A percentile compares a stretch with the other conserved stretches of the same genome.
phyloP scores from a whole-genome alignment of 2,888 invertebrate genomes.

The Hypena proboscidalis region DNA sequence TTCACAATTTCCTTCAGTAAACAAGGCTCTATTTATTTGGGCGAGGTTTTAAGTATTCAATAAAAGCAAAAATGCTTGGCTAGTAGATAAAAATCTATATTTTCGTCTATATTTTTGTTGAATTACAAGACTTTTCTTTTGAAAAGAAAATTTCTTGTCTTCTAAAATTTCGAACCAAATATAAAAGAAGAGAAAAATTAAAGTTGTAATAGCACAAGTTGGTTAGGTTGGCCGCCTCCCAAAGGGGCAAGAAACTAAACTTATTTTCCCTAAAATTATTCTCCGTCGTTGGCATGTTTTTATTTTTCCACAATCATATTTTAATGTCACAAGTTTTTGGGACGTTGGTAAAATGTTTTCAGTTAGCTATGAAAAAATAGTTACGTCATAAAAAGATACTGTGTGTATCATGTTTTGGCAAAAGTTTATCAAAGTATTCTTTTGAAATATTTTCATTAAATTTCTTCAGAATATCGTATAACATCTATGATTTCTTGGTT shows the following conservation, averaged over 20 bases:
- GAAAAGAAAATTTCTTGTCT: neutral
- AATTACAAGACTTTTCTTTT: neutral
- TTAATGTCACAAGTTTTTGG: neutral
- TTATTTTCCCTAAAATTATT: slow-evolving; percentile 20
- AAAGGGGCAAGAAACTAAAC: slow-evolving; percentile 19
- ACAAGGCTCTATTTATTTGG: slow-evolving; percentile 39
- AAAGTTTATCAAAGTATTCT: too few relatives aligned
- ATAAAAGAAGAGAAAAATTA: slow-evolving; percentile 12
- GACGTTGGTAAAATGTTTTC: neutral
- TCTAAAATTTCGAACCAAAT: slow-evolving; percentile 3
- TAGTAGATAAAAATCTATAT: slow-evolving; percentile 4
- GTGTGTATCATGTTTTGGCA: neutral
- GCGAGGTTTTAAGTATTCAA: slow-evolving; percentile 18
- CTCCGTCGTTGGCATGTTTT: slow-evolving; percentile 10
- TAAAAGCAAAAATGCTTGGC: slow-evolving; percentile 8
- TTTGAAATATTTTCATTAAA: too few relatives aligned
- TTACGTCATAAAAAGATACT: neutral
- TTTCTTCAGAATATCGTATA: too few relatives aligned
- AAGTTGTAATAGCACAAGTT: slow-evolving; percentile 28
- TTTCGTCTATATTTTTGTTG: slow-evolving; percentile 13
- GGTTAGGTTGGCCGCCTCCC: slow-evolving; percentile 18
- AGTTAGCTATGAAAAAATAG: neutral
- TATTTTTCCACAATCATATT: neutral
- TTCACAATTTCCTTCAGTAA: slow-evolving; percentile 38
- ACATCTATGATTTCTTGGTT: too few relatives aligned